These are phyloP conservation scores for Agriopis leucophaearia DNA, from an alignment of 2,888 invertebrate genomes.

Conservation along the genomic window DNA sequence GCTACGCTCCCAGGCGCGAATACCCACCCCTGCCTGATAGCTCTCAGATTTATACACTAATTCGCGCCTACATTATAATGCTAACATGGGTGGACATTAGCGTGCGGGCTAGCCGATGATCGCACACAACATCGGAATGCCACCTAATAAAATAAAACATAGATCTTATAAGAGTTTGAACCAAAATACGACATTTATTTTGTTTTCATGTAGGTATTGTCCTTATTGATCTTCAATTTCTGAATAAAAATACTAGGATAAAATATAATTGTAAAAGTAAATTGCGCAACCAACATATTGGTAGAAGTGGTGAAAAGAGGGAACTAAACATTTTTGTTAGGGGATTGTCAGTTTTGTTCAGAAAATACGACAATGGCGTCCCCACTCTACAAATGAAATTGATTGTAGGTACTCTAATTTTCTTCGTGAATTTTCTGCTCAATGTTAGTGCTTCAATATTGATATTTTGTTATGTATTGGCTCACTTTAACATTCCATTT, in stretches of 20 bases:
- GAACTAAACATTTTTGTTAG: too few species aligned
- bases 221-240: too few species aligned
- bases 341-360: neutral
- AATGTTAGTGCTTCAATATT: constrained; percentile 1
- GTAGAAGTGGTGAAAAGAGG: neutral
- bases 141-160: too few species aligned
- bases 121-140: too few species aligned
- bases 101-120: neutral
- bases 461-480: neutral
- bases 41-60: neutral
- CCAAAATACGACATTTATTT: too few species aligned
- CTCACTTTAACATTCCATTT: constrained; percentile 1
- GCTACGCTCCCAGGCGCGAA: neutral
- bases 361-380: neutral
- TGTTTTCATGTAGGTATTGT: too few species aligned
- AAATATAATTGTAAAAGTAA: neutral
- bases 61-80: neutral
- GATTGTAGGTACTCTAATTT: neutral
- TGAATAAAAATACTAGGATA: neutral
- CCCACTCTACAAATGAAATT: neutral
- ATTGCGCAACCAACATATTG: neutral
- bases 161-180: too few species aligned
- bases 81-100: neutral
- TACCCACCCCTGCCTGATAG: neutral
- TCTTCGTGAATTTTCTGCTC: too few species aligned